These are phyloP conservation scores for Bucorvus abyssinicus DNA, from an alignment of 2,797 vertebrate species.

Conservation along the genomic window DNA sequence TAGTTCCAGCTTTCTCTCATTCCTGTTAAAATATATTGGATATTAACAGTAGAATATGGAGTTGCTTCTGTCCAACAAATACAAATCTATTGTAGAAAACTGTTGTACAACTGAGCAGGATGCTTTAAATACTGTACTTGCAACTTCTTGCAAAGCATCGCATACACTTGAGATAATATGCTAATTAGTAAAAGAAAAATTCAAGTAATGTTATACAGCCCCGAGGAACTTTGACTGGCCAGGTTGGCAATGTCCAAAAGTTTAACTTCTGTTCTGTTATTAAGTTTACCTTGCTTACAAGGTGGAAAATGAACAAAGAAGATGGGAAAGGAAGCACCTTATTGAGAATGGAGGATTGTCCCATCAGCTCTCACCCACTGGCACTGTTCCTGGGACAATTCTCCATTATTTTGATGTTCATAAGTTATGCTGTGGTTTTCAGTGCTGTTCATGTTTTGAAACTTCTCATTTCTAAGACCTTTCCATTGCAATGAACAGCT, in stretches of 20 bases:
- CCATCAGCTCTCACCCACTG: neutral
- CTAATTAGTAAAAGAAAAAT: neutral
- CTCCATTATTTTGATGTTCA: neutral
- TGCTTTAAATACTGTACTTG: neutral
- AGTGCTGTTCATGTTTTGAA: neutral
- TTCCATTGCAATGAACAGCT: neutral
- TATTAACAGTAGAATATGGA: neutral
- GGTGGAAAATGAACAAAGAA: neutral
- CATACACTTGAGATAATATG: neutral
- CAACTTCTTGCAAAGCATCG: neutral
- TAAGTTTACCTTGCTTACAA: neutral
- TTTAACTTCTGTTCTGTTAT: neutral
- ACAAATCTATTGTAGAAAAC: neutral
- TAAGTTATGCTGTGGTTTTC: neutral
- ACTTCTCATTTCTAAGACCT: neutral
- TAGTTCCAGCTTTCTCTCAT: neutral
- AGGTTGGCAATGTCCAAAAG: neutral
- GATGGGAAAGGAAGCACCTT: neutral
- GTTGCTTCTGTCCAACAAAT: neutral
- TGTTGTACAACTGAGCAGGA: neutral
- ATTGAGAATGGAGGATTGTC: neutral
- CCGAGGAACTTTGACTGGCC: neutral
- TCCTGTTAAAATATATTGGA: neutral
- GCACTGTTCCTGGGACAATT: neutral
- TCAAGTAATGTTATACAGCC: slow-evolving; percentile 1